phyloP scores from a whole-genome alignment of 2,888 invertebrate genomes.

The Aleiodes alternator region DNA sequence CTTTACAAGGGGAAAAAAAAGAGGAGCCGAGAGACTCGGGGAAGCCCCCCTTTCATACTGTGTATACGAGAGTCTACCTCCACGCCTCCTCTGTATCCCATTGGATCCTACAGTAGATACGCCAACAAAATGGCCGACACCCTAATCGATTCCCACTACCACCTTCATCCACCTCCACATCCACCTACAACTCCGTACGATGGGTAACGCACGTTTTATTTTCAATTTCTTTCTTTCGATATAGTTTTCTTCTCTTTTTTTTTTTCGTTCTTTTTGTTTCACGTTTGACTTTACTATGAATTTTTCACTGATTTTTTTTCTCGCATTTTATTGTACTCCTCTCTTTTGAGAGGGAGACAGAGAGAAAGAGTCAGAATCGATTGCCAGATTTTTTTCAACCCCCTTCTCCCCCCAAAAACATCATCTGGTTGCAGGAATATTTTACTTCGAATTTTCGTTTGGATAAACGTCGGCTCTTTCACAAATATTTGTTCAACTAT shows the following conservation, averaged over 20 bases:
- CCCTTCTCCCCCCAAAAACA: background rate
- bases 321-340: slow-evolving; percentile 2
- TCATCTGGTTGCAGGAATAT: background rate
- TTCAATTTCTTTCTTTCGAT: slow-evolving; percentile 31
- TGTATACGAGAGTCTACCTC: slow-evolving; percentile 51
- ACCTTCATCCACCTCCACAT: slow-evolving; percentile 49
- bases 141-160: slow-evolving; percentile 70
- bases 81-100: slow-evolving; percentile 66
- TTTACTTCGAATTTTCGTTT: too few species aligned
- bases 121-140: slow-evolving; percentile 73
- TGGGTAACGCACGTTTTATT: slow-evolving; percentile 40
- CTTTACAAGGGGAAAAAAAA: slow-evolving; percentile 3
- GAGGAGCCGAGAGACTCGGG: slow-evolving; percentile 2
- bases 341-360: too few species aligned
- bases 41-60: background rate
- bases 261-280: slow-evolving; percentile 18
- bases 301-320: slow-evolving; percentile 36
- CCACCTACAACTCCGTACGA: slow-evolving; percentile 33
- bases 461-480: background rate
- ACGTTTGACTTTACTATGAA: slow-evolving; percentile 35
- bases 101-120: slow-evolving; percentile 60
- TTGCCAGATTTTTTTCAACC: slow-evolving; percentile 31
- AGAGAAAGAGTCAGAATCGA: too few species aligned
- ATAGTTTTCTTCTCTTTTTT: background rate
- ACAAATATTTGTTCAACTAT: background rate